These are phyloP conservation scores for Acronicta alni DNA, from an alignment of 2,888 invertebrate genomes.

Conservation along the genomic window DNA sequence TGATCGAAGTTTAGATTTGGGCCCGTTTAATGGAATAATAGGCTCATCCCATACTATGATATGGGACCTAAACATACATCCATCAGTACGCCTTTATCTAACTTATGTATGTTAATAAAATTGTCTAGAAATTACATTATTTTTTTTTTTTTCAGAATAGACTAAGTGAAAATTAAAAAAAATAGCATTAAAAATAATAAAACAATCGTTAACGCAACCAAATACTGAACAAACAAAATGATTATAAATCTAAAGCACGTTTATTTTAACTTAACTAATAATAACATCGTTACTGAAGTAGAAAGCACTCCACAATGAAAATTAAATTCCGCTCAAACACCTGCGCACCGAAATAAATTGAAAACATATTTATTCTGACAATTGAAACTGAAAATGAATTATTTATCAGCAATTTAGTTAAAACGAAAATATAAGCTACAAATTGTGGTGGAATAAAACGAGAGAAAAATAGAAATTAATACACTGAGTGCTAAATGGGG, in stretches of 20 bases:
- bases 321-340: slow-evolving; percentile 33
- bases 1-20: no score
- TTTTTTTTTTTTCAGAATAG: no score
- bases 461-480: slow-evolving; percentile 5
- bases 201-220: neutral
- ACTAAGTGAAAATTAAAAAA: no score
- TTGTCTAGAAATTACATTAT: no score
- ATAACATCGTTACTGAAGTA: neutral
- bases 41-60: no score
- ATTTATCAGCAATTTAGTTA: slow-evolving; percentile 27
- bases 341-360: slow-evolving; percentile 37
- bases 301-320: slow-evolving; percentile 6
- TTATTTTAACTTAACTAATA: neutral
- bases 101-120: no score
- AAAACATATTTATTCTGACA: slow-evolving; percentile 27
- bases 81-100: no score
- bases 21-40: no score
- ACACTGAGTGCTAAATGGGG: neutral
- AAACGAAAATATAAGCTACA: slow-evolving; percentile 14
- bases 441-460: slow-evolving; percentile 9
- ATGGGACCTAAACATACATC: no score
- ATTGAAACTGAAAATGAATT: slow-evolving; percentile 28
- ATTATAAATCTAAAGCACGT: neutral
- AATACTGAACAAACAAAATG: slow-evolving; percentile 1
- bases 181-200: neutral